phyloP scores from a whole-genome alignment of 2,888 invertebrate species.

The Ochropleura leucogaster region DNA sequence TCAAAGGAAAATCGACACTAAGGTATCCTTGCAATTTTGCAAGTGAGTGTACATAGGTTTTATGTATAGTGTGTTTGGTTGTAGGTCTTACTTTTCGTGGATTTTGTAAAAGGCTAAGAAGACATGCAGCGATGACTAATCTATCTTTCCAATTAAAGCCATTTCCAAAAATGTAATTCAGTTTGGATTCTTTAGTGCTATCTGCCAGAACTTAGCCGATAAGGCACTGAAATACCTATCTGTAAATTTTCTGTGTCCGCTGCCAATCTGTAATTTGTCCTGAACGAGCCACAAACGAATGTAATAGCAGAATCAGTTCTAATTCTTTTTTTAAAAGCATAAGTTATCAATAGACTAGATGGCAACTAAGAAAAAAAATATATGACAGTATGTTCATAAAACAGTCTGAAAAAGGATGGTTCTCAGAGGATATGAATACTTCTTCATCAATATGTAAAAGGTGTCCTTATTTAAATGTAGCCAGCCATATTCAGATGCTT shows the following conservation, averaged over 20 bases:
- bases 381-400: conserved; percentile 7
- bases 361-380: background rate
- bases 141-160: background rate
- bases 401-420: conserved; percentile 3
- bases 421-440: conserved; percentile 21
- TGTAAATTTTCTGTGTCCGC: background rate
- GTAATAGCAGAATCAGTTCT: background rate
- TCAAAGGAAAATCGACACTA: no score
- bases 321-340: background rate
- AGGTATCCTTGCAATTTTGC: no score
- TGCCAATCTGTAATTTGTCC: background rate
- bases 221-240: background rate
- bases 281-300: background rate
- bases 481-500: conserved; percentile 25
- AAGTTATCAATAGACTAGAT: background rate
- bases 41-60: background rate
- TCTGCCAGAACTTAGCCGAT: background rate
- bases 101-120: background rate
- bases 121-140: background rate
- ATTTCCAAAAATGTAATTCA: background rate
- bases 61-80: background rate
- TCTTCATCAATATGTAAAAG: conserved; percentile 5
- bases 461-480: conserved; percentile 9
- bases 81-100: background rate
- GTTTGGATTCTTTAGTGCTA: background rate